A percentile compares a stretch with the other conserved stretches of the same genome.
phyloP scores from a whole-genome alignment of 2,797 vertebrate species.

The Chaenodraco wilsoni region DNA sequence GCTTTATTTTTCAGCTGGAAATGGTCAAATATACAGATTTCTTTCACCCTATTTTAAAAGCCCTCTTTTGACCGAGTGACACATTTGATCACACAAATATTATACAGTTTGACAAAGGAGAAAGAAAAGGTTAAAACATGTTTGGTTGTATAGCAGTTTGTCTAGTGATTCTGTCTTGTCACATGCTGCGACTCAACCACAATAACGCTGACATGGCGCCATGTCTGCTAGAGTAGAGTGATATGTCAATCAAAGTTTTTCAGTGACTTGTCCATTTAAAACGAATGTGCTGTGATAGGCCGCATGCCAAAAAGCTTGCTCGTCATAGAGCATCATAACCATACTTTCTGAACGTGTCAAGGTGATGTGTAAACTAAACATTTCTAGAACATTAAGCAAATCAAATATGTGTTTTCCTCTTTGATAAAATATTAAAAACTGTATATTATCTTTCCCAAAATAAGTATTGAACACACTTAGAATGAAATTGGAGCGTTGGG shows the following conservation, averaged over 20 bases:
- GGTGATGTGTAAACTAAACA: neutral
- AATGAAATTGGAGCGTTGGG: neutral
- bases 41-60: neutral
- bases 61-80: neutral
- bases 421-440: neutral
- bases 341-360: slow-evolving; percentile 20
- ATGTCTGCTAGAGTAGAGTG: slow-evolving; percentile 19
- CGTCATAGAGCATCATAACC: slow-evolving; percentile 24
- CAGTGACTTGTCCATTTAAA: slow-evolving; percentile 59
- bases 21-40: neutral
- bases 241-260: slow-evolving; percentile 43
- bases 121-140: neutral
- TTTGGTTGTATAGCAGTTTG: slow-evolving; percentile 14
- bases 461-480: neutral
- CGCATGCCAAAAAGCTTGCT: slow-evolving; percentile 29
- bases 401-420: neutral
- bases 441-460: slow-evolving; percentile 2
- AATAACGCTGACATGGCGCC: slow-evolving; percentile 40
- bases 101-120: neutral
- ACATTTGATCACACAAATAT: neutral
- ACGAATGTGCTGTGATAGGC: slow-evolving; percentile 40
- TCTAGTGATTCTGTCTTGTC: neutral
- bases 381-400: neutral
- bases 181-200: neutral
- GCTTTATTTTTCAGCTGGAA: neutral